A percentile compares a stretch with the other conserved stretches of the same genome.
Conservation (phyloP, 2,797 vertebrate species). For the Carduelis carduelis region DNA sequence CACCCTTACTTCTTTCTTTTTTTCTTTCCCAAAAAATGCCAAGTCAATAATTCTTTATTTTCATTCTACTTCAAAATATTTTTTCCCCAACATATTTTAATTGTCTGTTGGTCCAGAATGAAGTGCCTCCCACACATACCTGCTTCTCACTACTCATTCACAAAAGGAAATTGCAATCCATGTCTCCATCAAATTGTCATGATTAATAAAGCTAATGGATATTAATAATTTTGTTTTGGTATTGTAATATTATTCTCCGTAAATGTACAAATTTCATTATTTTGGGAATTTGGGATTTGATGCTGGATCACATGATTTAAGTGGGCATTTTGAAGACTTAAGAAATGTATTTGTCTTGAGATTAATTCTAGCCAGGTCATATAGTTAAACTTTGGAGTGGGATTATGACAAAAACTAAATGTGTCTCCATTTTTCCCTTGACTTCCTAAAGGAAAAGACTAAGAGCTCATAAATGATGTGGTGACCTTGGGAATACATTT, state of each 20-base stretch:
- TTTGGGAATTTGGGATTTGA: background rate
- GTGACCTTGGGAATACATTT: background rate
- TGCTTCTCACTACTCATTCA: background rate
- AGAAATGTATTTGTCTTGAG: background rate
- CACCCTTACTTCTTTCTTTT: background rate
- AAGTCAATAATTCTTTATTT: background rate
- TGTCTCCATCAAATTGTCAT: background rate
- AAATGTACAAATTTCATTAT: background rate
- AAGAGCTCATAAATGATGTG: background rate
- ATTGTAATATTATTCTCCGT: background rate
- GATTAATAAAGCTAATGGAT: background rate
- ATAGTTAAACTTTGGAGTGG: background rate
- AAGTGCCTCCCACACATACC: background rate
- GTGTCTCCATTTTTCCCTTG: background rate
- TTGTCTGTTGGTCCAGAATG: background rate
- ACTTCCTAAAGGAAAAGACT: background rate
- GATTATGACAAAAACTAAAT: background rate
- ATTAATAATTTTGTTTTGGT: background rate
- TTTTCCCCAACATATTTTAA: background rate
- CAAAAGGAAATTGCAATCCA: background rate
- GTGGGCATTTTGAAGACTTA: background rate
- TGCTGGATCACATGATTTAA: background rate
- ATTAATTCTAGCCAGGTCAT: background rate
- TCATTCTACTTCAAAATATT: background rate
- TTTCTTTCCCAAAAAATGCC: background rate